These are phyloP conservation scores for Channa striata DNA, from an alignment of 2,797 vertebrate species.

Conservation along the genomic window DNA sequence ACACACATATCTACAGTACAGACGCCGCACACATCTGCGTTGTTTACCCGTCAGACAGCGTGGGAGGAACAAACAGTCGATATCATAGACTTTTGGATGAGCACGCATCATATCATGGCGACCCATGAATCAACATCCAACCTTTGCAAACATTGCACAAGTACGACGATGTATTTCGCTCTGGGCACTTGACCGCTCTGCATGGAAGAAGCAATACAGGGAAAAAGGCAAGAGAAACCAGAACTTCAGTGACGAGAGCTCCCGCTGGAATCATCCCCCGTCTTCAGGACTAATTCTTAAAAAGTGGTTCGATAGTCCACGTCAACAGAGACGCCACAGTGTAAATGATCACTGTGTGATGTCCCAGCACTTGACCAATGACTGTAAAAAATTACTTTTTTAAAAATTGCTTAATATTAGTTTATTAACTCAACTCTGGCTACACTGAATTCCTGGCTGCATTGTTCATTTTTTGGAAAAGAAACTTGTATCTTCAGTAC, in stretches of 20 bases:
- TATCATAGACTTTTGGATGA: conserved; percentile 49
- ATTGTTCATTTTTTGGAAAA: neutral
- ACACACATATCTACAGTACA: conserved; percentile 4
- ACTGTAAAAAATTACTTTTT: no score
- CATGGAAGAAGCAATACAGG: conserved; percentile 21
- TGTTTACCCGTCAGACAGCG: conserved; percentile 24
- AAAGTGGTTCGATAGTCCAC: neutral
- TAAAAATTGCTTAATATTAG: neutral
- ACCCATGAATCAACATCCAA: conserved; percentile 46
- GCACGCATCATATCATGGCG: conserved; percentile 44
- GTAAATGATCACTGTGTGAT: conserved; percentile 5
- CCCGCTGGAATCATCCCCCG: neutral
- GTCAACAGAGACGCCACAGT: neutral
- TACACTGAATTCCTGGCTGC: neutral
- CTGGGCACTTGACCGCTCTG: neutral
- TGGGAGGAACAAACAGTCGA: conserved; percentile 49
- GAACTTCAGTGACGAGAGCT: conserved; percentile 7
- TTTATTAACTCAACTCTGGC: neutral
- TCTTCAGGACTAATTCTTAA: conserved; percentile 8
- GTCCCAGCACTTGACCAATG: neutral
- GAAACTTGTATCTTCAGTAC: neutral
- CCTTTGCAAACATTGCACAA: conserved; percentile 27
- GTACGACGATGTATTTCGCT: conserved; percentile 15
- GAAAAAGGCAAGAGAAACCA: neutral
- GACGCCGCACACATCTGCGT: neutral